Conservation (phyloP, 2,113 vertebrate genomes). For the Procapra przewalskii region DNA sequence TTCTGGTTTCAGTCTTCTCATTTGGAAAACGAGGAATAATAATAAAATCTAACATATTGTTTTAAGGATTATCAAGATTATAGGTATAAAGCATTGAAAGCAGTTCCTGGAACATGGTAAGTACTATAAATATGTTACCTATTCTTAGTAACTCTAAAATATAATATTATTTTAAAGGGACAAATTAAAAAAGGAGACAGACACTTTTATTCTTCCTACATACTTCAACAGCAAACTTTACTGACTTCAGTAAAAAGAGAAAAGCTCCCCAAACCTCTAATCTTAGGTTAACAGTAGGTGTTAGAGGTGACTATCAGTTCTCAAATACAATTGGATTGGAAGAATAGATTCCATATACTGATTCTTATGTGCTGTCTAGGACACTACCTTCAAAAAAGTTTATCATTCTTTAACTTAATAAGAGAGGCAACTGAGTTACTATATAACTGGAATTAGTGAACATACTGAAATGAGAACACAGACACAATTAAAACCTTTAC, state of each 20-base stretch:
- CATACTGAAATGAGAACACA: not conserved
- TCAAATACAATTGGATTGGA: not conserved
- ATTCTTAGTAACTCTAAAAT: not conserved
- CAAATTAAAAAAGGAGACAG: not conserved
- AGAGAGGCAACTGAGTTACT: not conserved
- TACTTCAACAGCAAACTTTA: not conserved
- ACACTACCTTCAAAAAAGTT: not conserved
- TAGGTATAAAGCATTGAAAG: not conserved
- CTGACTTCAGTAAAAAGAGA: not conserved
- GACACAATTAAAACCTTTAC: not conserved
- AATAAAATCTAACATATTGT: not conserved
- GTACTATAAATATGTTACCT: not conserved
- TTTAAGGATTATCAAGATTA: not conserved
- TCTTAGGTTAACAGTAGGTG: not conserved
- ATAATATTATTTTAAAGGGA: not conserved
- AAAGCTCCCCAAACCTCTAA: not conserved
- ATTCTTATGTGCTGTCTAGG: not conserved
- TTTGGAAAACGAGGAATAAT: not conserved
- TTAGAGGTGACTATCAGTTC: not conserved
- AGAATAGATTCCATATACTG: not conserved
- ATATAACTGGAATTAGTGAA: slow-evolving; percentile 3
- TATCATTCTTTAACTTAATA: not conserved
- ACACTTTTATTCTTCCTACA: not conserved
- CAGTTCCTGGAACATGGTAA: not conserved
- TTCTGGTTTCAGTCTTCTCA: not conserved